These are phyloP conservation scores for Triplophysa yarkandensis DNA, from an alignment of 2,797 vertebrate species.

Conservation along the genomic window DNA sequence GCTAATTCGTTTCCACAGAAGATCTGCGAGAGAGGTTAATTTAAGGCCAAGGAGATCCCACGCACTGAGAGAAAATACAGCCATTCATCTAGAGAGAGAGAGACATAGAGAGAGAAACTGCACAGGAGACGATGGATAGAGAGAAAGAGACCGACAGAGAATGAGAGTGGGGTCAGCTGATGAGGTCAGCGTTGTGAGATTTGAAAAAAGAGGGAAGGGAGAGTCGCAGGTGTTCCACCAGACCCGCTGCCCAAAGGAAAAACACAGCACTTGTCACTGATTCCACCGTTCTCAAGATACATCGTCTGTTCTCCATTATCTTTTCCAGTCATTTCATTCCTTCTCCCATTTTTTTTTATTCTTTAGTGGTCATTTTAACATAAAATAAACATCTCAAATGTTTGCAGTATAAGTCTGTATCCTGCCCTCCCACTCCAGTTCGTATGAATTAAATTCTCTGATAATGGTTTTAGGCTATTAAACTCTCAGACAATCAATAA, in stretches of 20 bases:
- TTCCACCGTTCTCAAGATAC: conserved; percentile 25
- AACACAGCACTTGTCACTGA: conserved; percentile 37
- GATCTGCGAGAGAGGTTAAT: conserved; percentile 54
- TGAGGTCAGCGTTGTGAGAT: conserved; percentile 38
- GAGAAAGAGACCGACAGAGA: conserved; percentile 19
- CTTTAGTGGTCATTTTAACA: not conserved
- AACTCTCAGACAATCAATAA: conserved; percentile 47
- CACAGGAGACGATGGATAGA: conserved; percentile 35
- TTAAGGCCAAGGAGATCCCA: conserved; percentile 54
- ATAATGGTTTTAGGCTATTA: conserved; percentile 46
- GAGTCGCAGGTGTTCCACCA: conserved; percentile 57
- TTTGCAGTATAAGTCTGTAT: not conserved
- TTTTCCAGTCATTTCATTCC: conserved; percentile 10
- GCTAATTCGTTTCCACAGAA: conserved; percentile 51
- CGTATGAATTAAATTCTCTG: conserved; percentile 23
- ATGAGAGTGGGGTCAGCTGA: conserved; percentile 40
- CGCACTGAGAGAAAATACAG: conserved; percentile 42
- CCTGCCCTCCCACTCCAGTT: conserved; percentile 28
- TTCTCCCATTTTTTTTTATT: conserved; percentile 4
- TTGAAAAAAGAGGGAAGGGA: conserved; percentile 33
- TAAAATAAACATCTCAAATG: not conserved
- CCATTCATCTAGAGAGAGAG: conserved; percentile 42
- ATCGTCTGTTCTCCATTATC: conserved; percentile 17
- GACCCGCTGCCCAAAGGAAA: conserved; percentile 50
- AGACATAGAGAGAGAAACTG: conserved; percentile 1